A percentile compares a stretch with the other conserved stretches of the same genome.
Evolutionary conservation across 2,113 vertebrate genomes (phyloP).

Genomic region (Xenus cinereus): DNA sequence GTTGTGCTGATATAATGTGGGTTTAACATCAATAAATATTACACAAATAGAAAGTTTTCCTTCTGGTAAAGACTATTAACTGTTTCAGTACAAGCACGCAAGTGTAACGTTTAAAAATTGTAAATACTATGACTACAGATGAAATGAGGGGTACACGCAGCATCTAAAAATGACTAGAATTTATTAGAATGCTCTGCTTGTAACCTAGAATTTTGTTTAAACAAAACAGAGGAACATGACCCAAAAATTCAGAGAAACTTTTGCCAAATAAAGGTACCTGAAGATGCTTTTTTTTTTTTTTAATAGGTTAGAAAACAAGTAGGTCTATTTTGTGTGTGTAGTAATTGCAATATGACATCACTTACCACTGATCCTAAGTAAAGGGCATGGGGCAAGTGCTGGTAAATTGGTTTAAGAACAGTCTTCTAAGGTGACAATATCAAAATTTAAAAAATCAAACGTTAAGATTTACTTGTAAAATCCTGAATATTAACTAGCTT

Average conservation of each 20-base stretch:
- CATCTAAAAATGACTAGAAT: background rate
- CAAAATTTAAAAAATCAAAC: background rate
- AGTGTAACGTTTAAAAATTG: background rate
- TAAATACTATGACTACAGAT: background rate
- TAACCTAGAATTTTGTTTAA: background rate
- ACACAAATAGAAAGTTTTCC: conserved; percentile 65
- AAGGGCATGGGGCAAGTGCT: background rate
- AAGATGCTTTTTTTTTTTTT: background rate
- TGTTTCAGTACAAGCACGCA: background rate
- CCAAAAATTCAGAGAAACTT: background rate
- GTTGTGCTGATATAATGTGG: conserved; percentile 88
- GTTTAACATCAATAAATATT: conserved; percentile 88
- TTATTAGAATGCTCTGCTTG: background rate
- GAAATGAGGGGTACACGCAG: background rate
- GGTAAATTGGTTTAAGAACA: background rate
- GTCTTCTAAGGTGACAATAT: background rate
- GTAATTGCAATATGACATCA: background rate
- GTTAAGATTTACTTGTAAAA: background rate
- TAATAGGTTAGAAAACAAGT: background rate
- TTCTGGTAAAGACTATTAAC: conserved; percentile 47
- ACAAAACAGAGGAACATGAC: background rate
- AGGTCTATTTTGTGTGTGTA: background rate
- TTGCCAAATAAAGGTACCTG: background rate
- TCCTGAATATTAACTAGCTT: background rate
- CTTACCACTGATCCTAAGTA: background rate